phyloP scores from a whole-genome alignment of 2,797 vertebrate species.

The Myripristis jacobus region DNA sequence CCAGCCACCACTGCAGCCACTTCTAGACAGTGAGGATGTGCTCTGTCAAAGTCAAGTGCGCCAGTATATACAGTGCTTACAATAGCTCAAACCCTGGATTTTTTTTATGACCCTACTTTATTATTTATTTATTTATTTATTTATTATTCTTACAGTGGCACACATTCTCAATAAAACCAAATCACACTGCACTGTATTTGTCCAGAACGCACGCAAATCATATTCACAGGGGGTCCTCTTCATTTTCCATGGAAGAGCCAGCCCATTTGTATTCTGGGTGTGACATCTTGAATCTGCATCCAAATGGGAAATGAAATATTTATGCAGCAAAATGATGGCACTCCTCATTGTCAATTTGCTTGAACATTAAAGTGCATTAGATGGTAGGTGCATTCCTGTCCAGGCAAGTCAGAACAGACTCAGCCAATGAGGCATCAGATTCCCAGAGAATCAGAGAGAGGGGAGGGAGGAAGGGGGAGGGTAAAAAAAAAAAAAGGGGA shows the following conservation, averaged over 20 bases:
- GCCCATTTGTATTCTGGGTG: conserved; percentile 79
- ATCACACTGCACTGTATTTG: conserved; percentile 58
- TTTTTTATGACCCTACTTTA: conserved; percentile 38
- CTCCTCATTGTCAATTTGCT: conserved; percentile 84
- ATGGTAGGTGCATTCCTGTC: conserved; percentile 78
- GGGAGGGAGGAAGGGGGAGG: conserved; percentile 14
- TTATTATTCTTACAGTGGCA: conserved; percentile 53
- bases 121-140: conserved; percentile 49
- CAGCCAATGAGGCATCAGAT: conserved; percentile 69
- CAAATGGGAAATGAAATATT: conserved; percentile 85
- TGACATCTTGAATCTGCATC: conserved; percentile 78
- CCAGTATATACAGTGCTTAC: neutral
- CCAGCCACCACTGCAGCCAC: neutral
- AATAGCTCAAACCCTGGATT: conserved; percentile 19
- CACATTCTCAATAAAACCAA: conserved; percentile 57
- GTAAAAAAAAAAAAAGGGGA: conserved; percentile 18
- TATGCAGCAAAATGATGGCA: conserved; percentile 80
- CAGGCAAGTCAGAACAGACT: conserved; percentile 81
- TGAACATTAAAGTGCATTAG: conserved; percentile 82
- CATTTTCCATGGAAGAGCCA: conserved; percentile 50
- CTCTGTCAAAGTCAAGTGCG: neutral
- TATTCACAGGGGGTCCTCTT: conserved; percentile 50
- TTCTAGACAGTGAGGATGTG: neutral
- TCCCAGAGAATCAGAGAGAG: conserved; percentile 36
- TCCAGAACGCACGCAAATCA: conserved; percentile 65